phyloP scores from a whole-genome alignment of 2,797 vertebrate genomes.

The Tangara arthus region DNA sequence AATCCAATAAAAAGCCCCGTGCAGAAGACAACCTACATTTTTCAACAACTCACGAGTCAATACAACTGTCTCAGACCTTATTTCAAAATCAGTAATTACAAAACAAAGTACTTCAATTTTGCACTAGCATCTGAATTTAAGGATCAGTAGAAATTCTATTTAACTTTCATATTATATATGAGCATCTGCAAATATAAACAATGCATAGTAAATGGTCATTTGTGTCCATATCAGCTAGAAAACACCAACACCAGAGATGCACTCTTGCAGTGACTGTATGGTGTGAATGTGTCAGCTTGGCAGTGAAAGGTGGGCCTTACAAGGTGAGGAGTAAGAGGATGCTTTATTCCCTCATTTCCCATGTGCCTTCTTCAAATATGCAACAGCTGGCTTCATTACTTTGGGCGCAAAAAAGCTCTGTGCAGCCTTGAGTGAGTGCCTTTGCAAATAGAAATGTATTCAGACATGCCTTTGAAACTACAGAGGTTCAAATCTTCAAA shows the following conservation, averaged over 20 bases:
- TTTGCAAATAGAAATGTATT: background rate
- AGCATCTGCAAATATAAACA: background rate
- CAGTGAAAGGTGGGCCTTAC: background rate
- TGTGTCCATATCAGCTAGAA: background rate
- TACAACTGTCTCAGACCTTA: background rate
- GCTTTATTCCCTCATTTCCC: background rate
- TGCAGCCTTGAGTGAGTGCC: background rate
- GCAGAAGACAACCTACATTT: background rate
- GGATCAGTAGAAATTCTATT: background rate
- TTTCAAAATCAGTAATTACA: background rate
- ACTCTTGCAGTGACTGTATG: background rate
- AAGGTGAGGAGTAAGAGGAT: background rate
- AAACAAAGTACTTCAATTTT: background rate
- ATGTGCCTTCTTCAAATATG: background rate
- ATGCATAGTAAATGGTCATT: background rate
- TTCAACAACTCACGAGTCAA: background rate
- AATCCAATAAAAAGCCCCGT: background rate
- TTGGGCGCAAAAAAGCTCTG: rapidly evolving
- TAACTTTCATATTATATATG: background rate
- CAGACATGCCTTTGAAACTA: background rate
- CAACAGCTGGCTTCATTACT: background rate
- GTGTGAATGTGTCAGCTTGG: background rate
- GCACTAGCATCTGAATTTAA: background rate
- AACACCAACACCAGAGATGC: background rate
- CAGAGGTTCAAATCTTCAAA: background rate